A percentile compares a stretch with the other conserved stretches of the same genome.
phyloP scores from a whole-genome alignment of 1,140 invertebrate genomes.

The Bradynema listronoti region DNA sequence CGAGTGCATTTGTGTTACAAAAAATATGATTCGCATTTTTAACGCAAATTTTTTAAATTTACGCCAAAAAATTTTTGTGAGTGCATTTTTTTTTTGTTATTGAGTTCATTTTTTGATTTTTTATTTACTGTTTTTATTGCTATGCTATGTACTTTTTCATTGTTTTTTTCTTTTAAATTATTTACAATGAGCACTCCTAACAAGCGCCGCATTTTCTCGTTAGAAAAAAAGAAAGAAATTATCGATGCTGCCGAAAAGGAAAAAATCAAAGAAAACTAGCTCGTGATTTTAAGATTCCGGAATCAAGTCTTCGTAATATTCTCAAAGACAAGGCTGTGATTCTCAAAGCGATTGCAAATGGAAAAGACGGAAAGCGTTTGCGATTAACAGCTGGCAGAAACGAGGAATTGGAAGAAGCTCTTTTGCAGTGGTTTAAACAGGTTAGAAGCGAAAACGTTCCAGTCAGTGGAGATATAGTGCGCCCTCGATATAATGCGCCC shows the following conservation, averaged over 20 bases:
- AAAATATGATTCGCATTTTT: too few species aligned
- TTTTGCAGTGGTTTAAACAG: not conserved
- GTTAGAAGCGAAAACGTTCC: not conserved
- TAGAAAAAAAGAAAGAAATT: not conserved
- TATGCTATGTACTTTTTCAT: too few species aligned
- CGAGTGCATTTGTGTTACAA: too few species aligned
- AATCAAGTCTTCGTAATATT: not conserved
- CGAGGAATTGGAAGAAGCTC: not conserved
- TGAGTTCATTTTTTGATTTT: too few species aligned
- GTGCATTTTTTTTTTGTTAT: too few species aligned
- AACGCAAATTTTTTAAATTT: too few species aligned
- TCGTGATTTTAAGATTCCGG: not conserved
- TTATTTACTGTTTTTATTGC: too few species aligned
- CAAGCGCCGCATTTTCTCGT: not conserved
- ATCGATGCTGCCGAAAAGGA: not conserved
- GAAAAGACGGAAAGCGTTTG: not conserved
- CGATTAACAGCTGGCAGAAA: not conserved
- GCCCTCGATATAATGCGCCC: too few species aligned
- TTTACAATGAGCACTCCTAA: too few species aligned
- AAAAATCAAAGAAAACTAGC: not conserved
- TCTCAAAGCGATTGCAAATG: conserved; percentile 1
- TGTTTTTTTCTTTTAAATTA: too few species aligned
- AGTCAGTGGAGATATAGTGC: too few species aligned
- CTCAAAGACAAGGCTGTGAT: not conserved
- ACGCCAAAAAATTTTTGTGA: too few species aligned